These are phyloP conservation scores for Psococerastis gibbosa DNA, from an alignment of 2,888 invertebrate genomes.

Conservation along the genomic window DNA sequence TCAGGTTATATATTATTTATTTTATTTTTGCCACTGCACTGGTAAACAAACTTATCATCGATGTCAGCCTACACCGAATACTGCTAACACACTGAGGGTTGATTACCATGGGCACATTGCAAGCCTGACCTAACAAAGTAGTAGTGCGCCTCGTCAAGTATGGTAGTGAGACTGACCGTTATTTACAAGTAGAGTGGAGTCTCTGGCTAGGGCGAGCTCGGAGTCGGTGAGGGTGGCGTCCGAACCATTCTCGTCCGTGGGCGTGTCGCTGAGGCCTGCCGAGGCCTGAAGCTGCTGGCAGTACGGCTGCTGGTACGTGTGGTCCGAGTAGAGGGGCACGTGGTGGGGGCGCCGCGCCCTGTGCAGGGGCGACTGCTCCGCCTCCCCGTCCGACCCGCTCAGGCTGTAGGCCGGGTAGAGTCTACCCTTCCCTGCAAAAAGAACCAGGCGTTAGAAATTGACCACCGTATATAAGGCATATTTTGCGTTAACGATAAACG, in stretches of 20 bases:
- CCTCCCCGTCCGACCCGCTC: constrained; percentile 57
- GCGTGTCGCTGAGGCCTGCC: constrained; percentile 55
- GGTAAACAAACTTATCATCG: no score
- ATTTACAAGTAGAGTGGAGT: constrained; percentile 62
- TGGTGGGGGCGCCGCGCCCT: constrained; percentile 23
- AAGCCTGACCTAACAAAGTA: no score
- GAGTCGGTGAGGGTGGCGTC: constrained; percentile 71
- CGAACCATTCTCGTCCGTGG: constrained; percentile 67
- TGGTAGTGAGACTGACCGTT: no score
- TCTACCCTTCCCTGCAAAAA: constrained; percentile 48
- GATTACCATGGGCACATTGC: no score
- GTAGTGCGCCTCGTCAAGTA: no score
- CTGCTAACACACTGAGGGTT: no score
- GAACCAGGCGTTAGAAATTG: no score
- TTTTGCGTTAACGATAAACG: no score
- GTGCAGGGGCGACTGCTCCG: constrained; percentile 26
- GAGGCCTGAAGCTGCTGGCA: constrained; percentile 24
- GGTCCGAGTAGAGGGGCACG: constrained; percentile 25
- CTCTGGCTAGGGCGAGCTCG: constrained; percentile 61
- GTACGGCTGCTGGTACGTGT: constrained; percentile 32
- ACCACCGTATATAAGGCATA: no score
- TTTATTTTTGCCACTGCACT: no score
- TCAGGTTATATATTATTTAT: no score
- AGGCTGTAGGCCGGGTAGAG: constrained; percentile 66
- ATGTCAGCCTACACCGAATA: no score